Base-by-base conservation (phyloP, 2,113 vertebrate species). In the Symphodus melops region DNA sequence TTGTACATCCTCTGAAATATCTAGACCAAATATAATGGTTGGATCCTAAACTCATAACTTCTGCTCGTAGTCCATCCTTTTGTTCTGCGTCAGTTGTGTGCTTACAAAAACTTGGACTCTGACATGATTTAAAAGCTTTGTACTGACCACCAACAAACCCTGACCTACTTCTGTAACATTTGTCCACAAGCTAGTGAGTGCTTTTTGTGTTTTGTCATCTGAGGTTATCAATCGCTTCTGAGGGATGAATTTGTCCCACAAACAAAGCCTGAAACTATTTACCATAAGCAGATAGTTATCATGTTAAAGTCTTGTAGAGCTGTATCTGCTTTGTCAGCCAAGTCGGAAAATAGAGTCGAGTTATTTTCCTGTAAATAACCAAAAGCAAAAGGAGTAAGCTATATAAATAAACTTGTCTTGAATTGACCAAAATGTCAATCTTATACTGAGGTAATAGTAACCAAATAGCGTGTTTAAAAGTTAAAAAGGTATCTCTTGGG, bases 241-340 rank as follows among this genome's bases (percentile, higher is more conserved):
- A 37, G 46, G 59, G 81, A 75, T 85, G 55, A 76, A 75, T 61
- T 55, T 19, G 3, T 3, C 7, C 36, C 44, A 79, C 80, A 54
- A 54, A 77, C 33, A 73, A 60, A 53, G 48, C 14, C 3, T 56
- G 59, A 28, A 37, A 83, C 20, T 62, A 62, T 72, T 72, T 1
- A 44, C 13, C 42, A 44, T 44, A 44, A 12, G 14, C 42, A 14
- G 39, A 41, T 10, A 10, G 9, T 41, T 41, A 10, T 41, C 39
- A 41, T 41, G 9, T 41, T 9, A 3, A 9, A 41, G 39, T 9
- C 9, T 41, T 41, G 39, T 9, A 41, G 39, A 41, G 39, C 39
- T 41, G 39, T 41, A 6, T 41, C 39, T 9, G 8, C 11, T 41
- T 41, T 5, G 39, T 41, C 39, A 41, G 11, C 2, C 39, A 10